phyloP scores from a whole-genome alignment of 2,797 vertebrate species.

The Ataeniobius toweri region DNA sequence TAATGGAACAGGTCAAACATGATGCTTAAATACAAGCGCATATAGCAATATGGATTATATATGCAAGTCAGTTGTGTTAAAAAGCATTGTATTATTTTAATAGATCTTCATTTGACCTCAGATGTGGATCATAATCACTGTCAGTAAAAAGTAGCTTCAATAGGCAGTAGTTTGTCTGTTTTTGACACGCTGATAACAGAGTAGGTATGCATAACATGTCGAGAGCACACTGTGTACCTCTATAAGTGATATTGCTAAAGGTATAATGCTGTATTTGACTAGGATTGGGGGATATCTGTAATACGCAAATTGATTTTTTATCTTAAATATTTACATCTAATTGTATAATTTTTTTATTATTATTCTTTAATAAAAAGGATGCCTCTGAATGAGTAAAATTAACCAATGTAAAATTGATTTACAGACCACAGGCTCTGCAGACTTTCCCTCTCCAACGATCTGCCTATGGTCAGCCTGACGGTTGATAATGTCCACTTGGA shows the following conservation, averaged over 20 bases:
- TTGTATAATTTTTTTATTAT: not conserved
- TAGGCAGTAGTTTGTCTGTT: not conserved
- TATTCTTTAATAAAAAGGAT: not conserved
- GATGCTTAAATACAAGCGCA: not conserved
- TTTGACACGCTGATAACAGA: slow-evolving; percentile 4
- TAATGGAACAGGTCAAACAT: slow-evolving; percentile 83
- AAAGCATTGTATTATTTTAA: slow-evolving; percentile 19
- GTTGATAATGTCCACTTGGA: slow-evolving; percentile 94
- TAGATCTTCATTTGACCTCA: slow-evolving; percentile 34
- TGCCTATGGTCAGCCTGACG: slow-evolving; percentile 86
- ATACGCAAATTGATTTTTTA: not conserved
- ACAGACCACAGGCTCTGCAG: slow-evolving; percentile 66
- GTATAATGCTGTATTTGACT: not conserved
- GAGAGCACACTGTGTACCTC: not conserved
- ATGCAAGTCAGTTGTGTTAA: not conserved
- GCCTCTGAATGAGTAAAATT: not conserved
- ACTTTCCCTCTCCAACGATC: slow-evolving; percentile 79
- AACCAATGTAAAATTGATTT: slow-evolving; percentile 13
- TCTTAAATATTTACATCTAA: not conserved
- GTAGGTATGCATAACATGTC: not conserved
- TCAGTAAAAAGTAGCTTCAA: slow-evolving; percentile 11
- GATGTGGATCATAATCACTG: slow-evolving; percentile 8
- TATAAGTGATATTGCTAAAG: not conserved
- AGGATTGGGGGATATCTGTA: not conserved
- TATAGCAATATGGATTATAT: slow-evolving; percentile 5